These are phyloP conservation scores for Acanthurus lineatus DNA, from an alignment of 2,797 vertebrate genomes.

Conservation along the genomic window DNA sequence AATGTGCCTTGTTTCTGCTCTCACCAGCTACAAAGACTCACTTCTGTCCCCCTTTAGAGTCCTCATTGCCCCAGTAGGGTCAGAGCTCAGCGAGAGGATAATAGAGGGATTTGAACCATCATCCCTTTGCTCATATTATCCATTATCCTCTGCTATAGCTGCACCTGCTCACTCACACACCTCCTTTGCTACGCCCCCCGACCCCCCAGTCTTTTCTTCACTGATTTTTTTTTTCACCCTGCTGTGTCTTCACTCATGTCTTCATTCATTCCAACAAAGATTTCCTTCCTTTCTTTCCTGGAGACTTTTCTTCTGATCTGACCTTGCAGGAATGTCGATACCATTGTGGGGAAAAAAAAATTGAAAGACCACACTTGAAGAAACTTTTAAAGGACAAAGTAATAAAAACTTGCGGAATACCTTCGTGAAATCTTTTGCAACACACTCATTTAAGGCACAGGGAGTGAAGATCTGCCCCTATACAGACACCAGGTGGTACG, in stretches of 20 bases:
- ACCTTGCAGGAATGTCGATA: constrained; percentile 36
- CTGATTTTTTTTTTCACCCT: constrained; percentile 28
- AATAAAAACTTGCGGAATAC: constrained; percentile 37
- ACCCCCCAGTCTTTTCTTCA: constrained; percentile 21
- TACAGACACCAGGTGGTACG: constrained; percentile 65
- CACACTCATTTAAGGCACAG: constrained; percentile 5
- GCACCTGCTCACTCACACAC: constrained; percentile 72
- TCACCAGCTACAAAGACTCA: constrained; percentile 53
- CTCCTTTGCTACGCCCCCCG: constrained; percentile 29
- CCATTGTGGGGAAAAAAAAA: constrained; percentile 1
- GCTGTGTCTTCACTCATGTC: constrained; percentile 13
- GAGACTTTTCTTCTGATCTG: constrained; percentile 22
- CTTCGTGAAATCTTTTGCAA: constrained; percentile 37
- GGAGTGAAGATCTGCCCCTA: constrained; percentile 28
- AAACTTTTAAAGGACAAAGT: constrained; percentile 57
- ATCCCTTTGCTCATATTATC: constrained; percentile 70
- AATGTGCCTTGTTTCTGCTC: constrained; percentile 53
- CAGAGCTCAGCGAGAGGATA: constrained; percentile 74
- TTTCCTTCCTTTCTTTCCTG: neutral
- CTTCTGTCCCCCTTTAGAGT: constrained; percentile 40
- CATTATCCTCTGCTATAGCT: constrained; percentile 71
- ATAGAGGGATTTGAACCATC: constrained; percentile 77
- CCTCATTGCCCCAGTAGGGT: constrained; percentile 64
- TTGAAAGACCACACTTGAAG: constrained; percentile 31
- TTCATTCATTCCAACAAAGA: constrained; percentile 14